Evolutionary conservation across 2,113 vertebrate species (phyloP).

Genomic region (Ellobius talpinus): DNA sequence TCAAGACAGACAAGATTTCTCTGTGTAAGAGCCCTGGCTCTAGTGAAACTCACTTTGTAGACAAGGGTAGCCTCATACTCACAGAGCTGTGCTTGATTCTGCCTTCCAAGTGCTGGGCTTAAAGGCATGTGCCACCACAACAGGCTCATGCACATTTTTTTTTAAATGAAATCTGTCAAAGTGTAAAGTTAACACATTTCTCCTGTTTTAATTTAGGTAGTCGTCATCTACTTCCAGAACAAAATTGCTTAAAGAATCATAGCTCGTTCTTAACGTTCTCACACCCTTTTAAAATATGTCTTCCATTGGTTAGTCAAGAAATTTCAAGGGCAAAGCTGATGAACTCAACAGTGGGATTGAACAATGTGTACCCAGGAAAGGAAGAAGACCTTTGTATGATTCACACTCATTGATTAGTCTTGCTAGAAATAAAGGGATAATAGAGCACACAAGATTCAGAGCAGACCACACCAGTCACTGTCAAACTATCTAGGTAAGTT

Average conservation of each 20-base stretch:
- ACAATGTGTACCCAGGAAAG: not conserved
- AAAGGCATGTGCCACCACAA: too few species aligned
- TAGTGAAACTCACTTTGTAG: too few species aligned
- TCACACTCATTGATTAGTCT: not conserved
- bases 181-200: too few species aligned
- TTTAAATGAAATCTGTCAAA: too few species aligned
- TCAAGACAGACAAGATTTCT: too few species aligned
- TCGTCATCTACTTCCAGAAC: not conserved
- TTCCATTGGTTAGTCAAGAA: not conserved
- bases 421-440: not conserved
- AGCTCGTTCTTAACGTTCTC: not conserved
- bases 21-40: too few species aligned
- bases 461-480: not conserved
- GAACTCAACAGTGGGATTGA: not conserved
- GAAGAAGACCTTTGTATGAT: not conserved
- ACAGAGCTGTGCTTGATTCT: too few species aligned
- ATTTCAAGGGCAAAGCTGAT: not conserved
- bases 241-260: too few species aligned
- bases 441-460: not conserved
- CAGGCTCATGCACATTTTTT: too few species aligned
- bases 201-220: too few species aligned
- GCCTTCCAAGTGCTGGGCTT: too few species aligned
- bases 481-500: not conserved
- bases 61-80: too few species aligned
- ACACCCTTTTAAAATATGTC: not conserved